Base-by-base conservation (phyloP, 2,797 vertebrate genomes). In the Atherinosoma microstoma region DNA sequence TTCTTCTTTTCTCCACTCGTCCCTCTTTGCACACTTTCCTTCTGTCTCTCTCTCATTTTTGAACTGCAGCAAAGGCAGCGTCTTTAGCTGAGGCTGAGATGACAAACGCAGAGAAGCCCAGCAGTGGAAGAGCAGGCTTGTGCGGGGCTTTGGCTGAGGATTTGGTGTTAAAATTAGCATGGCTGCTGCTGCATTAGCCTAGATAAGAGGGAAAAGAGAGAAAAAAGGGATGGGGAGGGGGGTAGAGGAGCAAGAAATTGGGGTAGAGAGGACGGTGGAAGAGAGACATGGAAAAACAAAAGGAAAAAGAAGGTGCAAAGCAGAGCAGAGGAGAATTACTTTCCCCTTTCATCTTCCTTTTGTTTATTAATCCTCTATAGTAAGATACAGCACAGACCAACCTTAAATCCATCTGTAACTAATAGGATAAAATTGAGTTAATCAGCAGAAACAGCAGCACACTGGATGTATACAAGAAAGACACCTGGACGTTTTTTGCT, bases 161-260 rank as follows among this genome's bases (percentile, higher is more conserved):
- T 92, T 89, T 90, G 81, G 84, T 89, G 86, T 93, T 93, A 93
- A 93, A 94, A 92, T 93, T 92, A 93, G 91, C 83, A 87, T 82
- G 79, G 87, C 83, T 82, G 82, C 87, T 77, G 85, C 92, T 89
- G 91, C 89, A 92, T 93, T 92, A 94, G 90, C 92, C 91, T 89
- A 93, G 91, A 93, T 93, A 93, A 92, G 85, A 87, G 84, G 71
- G 77, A 27, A 56, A 61, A 75, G 74, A 88, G 82, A 80, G 78
- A 81, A 66, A 78, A 58, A 20, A 16, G 81, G 78, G 86, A 73
- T 77, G 73, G 57, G 27, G 38, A 27, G 67, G 36, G 61, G 59
- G 56, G 79, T 58, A 62, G 76, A 85, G 77, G 71, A 81, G 61
- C 70, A 79, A 78, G 69, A 87, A 90, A 82, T 56, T 70, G 79